Conservation (phyloP, 2,888 invertebrate genomes). For the Scrobipalpa costella region DNA sequence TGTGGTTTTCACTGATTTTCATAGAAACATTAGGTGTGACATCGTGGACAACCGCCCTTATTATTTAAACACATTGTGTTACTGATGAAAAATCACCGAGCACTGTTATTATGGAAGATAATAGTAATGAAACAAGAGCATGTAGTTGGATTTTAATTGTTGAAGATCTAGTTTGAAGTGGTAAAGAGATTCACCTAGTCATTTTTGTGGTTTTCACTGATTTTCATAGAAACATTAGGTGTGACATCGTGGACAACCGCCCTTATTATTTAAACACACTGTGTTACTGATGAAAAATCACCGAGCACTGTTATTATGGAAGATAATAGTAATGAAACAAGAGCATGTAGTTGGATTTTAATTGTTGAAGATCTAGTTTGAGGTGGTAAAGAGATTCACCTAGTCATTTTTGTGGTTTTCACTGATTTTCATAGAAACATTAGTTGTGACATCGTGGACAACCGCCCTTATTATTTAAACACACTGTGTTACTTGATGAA, state of each 20-base stretch:
- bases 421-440: too few relatives aligned
- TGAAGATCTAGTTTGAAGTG: not conserved
- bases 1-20: too few relatives aligned
- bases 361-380: constrained; percentile 2
- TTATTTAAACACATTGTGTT: constrained; percentile 50
- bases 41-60: constrained; percentile 51
- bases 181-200: too few relatives aligned
- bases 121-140: constrained; percentile 26
- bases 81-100: constrained; percentile 67
- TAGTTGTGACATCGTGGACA: constrained; percentile 65
- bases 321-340: constrained; percentile 27
- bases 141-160: not conserved
- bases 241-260: constrained; percentile 60
- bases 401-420: too few relatives aligned
- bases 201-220: too few relatives aligned
- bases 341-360: not conserved
- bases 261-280: constrained; percentile 49
- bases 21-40: too few relatives aligned
- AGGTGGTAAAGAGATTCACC: too few relatives aligned
- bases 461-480: constrained; percentile 49
- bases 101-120: constrained; percentile 40
- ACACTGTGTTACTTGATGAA: constrained; percentile 56
- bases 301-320: constrained; percentile 46
- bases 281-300: constrained; percentile 65
- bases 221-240: too few relatives aligned